These are phyloP conservation scores for Tenthredo distinguenda DNA, from an alignment of 2,888 invertebrate genomes.

Conservation along the genomic window DNA sequence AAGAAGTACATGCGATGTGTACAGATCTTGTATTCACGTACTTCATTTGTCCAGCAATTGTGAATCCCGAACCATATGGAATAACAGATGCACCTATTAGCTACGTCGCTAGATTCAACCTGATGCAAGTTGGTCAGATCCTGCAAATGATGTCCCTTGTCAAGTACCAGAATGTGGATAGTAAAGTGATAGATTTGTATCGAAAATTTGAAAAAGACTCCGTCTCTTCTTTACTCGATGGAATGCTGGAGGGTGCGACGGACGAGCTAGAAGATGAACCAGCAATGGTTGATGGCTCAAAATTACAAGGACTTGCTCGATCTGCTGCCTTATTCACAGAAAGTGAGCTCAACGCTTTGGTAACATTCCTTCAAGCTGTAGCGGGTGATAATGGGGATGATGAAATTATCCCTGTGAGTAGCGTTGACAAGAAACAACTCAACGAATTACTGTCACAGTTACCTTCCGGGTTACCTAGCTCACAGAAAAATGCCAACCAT, in stretches of 20 bases:
- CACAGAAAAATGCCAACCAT: conserved; percentile 60
- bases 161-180: conserved; percentile 90
- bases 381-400: conserved; percentile 72
- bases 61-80: conserved; percentile 97
- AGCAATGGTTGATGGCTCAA: conserved; percentile 77
- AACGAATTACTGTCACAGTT: conserved; percentile 78
- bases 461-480: conserved; percentile 70
- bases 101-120: conserved; percentile 93
- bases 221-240: conserved; percentile 89
- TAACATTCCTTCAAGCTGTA: conserved; percentile 80
- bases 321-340: conserved; percentile 86
- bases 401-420: conserved; percentile 59
- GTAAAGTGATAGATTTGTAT: conserved; percentile 88
- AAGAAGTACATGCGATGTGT: conserved; percentile 86
- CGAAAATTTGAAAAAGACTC: conserved; percentile 89
- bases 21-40: conserved; percentile 95
- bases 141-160: conserved; percentile 94
- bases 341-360: conserved; percentile 83
- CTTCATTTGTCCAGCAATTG: conserved; percentile 97
- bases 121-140: conserved; percentile 95
- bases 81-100: conserved; percentile 96
- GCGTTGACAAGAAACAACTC: conserved; percentile 78
- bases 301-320: conserved; percentile 82
- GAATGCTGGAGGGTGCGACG: conserved; percentile 81
- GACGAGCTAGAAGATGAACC: conserved; percentile 78